Percentiles rank a stretch among this genome's conserved stretches.
These are phyloP conservation scores for Ianthella basta DNA, from an alignment of 37 sponge, comb jelly and placozoan genomes.

Conservation along the genomic window DNA sequence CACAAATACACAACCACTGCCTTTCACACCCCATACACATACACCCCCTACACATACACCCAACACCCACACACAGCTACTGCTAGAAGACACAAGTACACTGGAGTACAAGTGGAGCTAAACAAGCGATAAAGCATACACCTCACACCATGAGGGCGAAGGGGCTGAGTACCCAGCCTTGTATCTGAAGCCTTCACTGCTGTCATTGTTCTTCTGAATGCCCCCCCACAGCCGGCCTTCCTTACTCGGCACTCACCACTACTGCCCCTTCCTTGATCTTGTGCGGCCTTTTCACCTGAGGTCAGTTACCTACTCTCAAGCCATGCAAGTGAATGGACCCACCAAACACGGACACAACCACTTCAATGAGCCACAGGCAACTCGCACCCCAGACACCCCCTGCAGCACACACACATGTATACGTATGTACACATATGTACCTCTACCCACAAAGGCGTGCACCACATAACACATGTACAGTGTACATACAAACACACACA, in stretches of 20 bases:
- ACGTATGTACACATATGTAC: background rate
- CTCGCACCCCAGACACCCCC: background rate
- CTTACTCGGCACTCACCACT: too few relatives aligned
- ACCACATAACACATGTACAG: background rate
- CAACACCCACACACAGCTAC: slow-evolving; percentile 2
- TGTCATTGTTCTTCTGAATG: too few relatives aligned
- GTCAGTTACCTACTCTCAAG: background rate
- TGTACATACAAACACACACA: slow-evolving; percentile 15
- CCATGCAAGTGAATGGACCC: background rate
- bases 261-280: too few relatives aligned
- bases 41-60: slow-evolving; percentile 4
- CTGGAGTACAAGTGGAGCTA: background rate
- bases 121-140: background rate
- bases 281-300: too few relatives aligned
- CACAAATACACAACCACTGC: background rate
- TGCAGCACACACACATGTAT: background rate
- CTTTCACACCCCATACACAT: background rate
- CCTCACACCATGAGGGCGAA: too few relatives aligned
- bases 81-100: background rate
- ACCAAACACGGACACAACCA: background rate
- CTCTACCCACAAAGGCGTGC: background rate
- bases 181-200: too few relatives aligned
- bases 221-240: too few relatives aligned
- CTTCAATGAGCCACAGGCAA: background rate
- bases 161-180: too few relatives aligned